Evolutionary conservation across 2,888 invertebrate genomes (phyloP), one percentile per base, ranked within the genome.

Genomic region (Eristalinus aeneus): DNA sequence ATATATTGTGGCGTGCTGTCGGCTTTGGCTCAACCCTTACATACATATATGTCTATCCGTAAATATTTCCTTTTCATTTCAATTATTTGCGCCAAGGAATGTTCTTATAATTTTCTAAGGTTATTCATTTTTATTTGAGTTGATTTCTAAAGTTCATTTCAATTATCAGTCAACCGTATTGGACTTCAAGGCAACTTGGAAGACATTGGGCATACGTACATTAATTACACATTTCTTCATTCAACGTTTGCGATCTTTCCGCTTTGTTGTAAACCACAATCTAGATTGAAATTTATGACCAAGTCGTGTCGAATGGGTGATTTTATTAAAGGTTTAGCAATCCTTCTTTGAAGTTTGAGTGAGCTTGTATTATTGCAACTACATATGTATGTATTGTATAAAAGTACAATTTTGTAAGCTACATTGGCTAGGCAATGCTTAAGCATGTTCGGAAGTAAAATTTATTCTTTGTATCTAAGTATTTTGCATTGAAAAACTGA

Each of bases 131-230:
- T 64, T 69, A 31, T 72, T 34, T 58, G 31, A 53, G 20, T 71
- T 54, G 39, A 11, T 31, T 60, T 36, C 27, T 31, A 20, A 27
- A 20, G 23, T 54, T 34, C 12, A 58, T 68, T 39, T 16, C n/a
- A 12, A 56, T 54, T 78, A 60, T 60, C 83, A 74, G 78, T 84
- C 79, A 74, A 75, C 74, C 60, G 60, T 65, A 53, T n/a, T 31
- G 5, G 46, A 56, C 53, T 54, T 60, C 64, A 78, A 73, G 82
- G 68, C 67, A 46, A 6, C 22, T 78, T 63, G 46, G 71, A 65
- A 79, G 54, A 32, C 64, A 79, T 61, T 75, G 64, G 32, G 53
- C 36, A 61, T 78, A 65, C 74, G 67, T 74, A 68, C 46, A 53
- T 58, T 64, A 64, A 67, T 77, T 77, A 16, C 16, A 34, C 36